phyloP scores from a whole-genome alignment of 2,113 vertebrate genomes.

The Bucco capensis region DNA sequence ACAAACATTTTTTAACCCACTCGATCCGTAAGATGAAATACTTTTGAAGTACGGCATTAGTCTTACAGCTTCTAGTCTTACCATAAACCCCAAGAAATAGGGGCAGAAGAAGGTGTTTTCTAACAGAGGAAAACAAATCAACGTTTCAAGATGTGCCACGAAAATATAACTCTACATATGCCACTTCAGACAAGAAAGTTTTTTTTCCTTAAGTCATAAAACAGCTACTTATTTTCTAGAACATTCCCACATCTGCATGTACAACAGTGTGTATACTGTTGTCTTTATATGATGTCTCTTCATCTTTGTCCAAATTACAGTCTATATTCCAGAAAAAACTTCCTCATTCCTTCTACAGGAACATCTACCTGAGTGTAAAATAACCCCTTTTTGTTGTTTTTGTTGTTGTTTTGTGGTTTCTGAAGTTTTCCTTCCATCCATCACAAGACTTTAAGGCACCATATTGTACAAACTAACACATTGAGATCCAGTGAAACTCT shows the following conservation, averaged over 20 bases:
- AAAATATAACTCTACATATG: background rate
- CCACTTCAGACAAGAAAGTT: background rate
- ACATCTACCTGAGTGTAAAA: background rate
- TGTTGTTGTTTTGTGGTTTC: background rate
- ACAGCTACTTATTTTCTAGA: background rate
- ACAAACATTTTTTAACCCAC: background rate
- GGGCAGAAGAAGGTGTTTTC: background rate
- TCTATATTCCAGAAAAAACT: background rate
- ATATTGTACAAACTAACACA: slow-evolving; percentile 48
- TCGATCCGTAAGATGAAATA: background rate
- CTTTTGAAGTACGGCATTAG: background rate
- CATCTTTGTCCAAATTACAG: background rate
- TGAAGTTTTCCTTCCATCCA: background rate
- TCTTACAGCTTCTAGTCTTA: background rate
- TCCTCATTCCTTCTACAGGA: background rate
- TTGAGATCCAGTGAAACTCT: slow-evolving; percentile 51
- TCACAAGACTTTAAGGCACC: slow-evolving; percentile 63
- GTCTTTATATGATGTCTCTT: background rate
- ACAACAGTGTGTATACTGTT: background rate
- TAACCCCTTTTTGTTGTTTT: background rate
- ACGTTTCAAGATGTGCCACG: background rate
- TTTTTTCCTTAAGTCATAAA: background rate
- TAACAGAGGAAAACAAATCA: background rate
- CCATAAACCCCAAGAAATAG: background rate
- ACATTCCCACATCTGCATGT: background rate